Percentiles rank a stretch among this genome's conserved stretches.
Conservation (phyloP, 2,888 invertebrate genomes). For the Cenopis cana region DNA sequence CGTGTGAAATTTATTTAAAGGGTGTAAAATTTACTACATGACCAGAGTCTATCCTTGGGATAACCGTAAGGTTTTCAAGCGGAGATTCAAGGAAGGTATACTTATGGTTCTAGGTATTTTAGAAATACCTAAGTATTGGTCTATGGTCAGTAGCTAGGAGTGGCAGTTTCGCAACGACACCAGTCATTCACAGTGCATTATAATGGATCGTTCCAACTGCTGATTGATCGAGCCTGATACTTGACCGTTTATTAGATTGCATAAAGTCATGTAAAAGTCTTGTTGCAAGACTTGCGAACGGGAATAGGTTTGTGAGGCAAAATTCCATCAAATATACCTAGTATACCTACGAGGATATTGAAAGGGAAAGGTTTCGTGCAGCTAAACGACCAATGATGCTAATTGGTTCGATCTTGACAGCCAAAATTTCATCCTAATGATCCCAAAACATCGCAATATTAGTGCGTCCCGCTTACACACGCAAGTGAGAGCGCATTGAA, state of each 20-base stretch:
- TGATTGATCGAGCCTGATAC: slow-evolving; percentile 27
- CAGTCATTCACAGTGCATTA: slow-evolving; percentile 41
- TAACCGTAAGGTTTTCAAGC: neutral
- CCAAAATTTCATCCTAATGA: too few species aligned
- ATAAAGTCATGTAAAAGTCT: slow-evolving; percentile 28
- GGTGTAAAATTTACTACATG: too few species aligned
- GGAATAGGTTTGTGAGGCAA: neutral
- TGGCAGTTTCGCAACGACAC: slow-evolving; percentile 23
- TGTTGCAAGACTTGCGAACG: slow-evolving; percentile 17
- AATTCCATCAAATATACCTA: too few species aligned
- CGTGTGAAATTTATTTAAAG: too few species aligned
- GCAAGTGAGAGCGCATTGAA: too few species aligned
- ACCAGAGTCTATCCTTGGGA: too few species aligned
- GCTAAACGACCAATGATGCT: too few species aligned
- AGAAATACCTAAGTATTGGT: neutral
- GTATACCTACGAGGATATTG: too few species aligned
- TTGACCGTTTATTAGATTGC: slow-evolving; percentile 31
- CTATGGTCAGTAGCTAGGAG: neutral
- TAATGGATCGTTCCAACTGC: slow-evolving; percentile 36
- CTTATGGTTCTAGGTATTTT: neutral
- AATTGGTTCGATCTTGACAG: too few species aligned
- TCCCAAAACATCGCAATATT: too few species aligned
- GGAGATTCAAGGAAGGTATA: neutral
- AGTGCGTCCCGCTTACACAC: too few species aligned
- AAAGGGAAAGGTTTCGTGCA: too few species aligned